A percentile compares a stretch with the other conserved stretches of the same genome.
These are phyloP conservation scores for Limenitis camilla DNA, from an alignment of 2,888 invertebrate species.

Conservation along the genomic window DNA sequence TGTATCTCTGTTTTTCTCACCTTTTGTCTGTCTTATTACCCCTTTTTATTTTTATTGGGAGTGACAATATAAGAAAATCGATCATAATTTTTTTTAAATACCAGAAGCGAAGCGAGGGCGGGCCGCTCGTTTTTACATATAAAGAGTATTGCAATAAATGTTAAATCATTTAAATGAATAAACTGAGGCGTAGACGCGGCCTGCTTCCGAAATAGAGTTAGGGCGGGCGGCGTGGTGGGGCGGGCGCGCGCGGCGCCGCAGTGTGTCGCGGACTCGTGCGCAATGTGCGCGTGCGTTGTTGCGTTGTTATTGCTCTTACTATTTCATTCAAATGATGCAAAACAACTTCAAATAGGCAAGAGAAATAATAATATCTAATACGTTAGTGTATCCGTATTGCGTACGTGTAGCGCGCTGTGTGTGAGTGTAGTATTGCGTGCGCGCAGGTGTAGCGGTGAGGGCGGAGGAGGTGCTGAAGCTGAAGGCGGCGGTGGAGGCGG, in stretches of 20 bases:
- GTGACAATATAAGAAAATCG: no score
- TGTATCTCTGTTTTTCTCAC: no score
- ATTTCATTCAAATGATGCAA: neutral
- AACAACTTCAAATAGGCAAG: neutral
- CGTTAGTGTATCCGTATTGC: neutral
- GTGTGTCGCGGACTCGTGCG: neutral
- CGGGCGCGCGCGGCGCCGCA: neutral
- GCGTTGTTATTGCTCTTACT: conserved; percentile 1
- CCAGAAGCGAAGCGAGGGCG: no score
- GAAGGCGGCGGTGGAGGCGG: conserved; percentile 26
- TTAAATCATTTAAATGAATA: no score
- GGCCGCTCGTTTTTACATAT: no score
- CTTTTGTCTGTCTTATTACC: no score
- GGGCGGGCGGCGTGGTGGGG: neutral
- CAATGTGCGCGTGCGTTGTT: neutral
- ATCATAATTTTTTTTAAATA: no score
- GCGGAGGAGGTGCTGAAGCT: conserved; percentile 22
- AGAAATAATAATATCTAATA: neutral
- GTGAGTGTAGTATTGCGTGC: neutral
- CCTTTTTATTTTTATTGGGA: no score
- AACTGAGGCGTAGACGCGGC: no score
- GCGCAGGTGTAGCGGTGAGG: conserved; percentile 21
- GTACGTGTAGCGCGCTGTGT: neutral
- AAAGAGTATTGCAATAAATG: no score
- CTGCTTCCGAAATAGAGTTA: no score